Base-by-base conservation (phyloP, 92 coral and sea anemone species). In the Virgularia gustaviana region DNA sequence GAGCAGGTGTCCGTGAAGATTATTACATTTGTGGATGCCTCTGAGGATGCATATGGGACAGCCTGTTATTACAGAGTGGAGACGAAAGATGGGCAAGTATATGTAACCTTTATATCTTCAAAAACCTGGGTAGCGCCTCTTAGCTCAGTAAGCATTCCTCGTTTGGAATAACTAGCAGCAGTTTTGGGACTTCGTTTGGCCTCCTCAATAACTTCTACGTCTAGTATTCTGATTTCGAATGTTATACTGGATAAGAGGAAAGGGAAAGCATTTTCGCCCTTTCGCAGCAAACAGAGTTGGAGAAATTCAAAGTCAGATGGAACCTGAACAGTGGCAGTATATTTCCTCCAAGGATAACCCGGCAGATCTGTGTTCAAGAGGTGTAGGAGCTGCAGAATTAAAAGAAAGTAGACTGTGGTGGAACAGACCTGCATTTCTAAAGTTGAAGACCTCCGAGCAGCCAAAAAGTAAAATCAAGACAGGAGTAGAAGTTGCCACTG, bases 341-440 rank as follows among this genome's bases (percentile, higher is more conserved):
- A 71, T 79, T 63, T 72, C 78, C 12, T 83, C 91, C 19, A 87
- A 79, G 24, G 65, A 70, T 38, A 87, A 80, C 57, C 88, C 88
- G 5, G 86, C 81, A 16, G 86, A 87, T 66, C 61, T 70, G 22
- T 70, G 77, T 47, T 76, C 65, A 16, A 63, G 85, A 65, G 83
- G 85, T 39, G 60, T 49, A 20, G 29, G 66, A 39, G 83, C 70
- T 1, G 34, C 19, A 27, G 83, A 83, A 37, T 58, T 83, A 43
- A 73, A 54, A 9, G n/a, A 70, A 29, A 63, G 57, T 28, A 71
- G 55, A 2, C 33, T 27, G 2, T 86, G 90, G 87, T 86, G 87
- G 87, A 45, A 74, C 43, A 85, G 80, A 5, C 78, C 79, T 9
- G 55, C 11, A 60, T 79, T 78, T 68, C 68, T 83, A 19, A 33